These are phyloP conservation scores for Desmodus rotundus DNA, from an alignment of 2,113 vertebrate species.

Conservation along the genomic window DNA sequence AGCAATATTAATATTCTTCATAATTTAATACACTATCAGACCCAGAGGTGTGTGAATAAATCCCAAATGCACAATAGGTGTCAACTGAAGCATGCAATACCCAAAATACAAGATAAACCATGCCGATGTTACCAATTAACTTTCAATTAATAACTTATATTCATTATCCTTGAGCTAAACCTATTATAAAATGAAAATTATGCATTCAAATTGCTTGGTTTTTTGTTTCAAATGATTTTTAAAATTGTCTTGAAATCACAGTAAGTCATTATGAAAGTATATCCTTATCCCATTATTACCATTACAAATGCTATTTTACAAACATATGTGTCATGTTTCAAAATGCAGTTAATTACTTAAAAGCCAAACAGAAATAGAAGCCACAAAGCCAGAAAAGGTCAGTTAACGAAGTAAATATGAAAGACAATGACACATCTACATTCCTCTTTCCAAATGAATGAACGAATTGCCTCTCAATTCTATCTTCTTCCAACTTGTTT, in stretches of 20 bases:
- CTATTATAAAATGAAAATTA: constrained; percentile 68
- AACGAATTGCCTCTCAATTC: background rate
- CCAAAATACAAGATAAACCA: constrained; percentile 78
- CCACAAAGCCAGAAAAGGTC: background rate
- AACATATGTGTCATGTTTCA: background rate
- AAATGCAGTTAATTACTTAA: constrained; percentile 39
- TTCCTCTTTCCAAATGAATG: background rate
- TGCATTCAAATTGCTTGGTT: constrained; percentile 70
- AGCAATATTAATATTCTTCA: constrained; percentile 85
- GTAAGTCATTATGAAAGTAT: background rate
- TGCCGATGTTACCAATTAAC: constrained; percentile 80
- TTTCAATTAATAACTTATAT: constrained; percentile 81
- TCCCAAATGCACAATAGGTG: constrained; percentile 75
- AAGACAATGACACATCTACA: background rate
- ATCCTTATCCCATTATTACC: background rate
- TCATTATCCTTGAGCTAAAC: constrained; percentile 74
- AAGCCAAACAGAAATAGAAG: constrained; percentile 41
- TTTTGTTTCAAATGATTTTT: constrained; percentile 59
- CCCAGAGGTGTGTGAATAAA: constrained; percentile 77
- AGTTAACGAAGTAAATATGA: constrained; percentile 17
- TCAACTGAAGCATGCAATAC: constrained; percentile 79
- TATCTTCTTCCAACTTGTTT: background rate
- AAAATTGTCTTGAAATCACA: constrained; percentile 52
- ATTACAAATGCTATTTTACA: constrained; percentile 22
- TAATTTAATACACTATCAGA: constrained; percentile 80